These are phyloP conservation scores for Zootoca vivipara DNA, from an alignment of 2,113 vertebrate species.

Conservation along the genomic window DNA sequence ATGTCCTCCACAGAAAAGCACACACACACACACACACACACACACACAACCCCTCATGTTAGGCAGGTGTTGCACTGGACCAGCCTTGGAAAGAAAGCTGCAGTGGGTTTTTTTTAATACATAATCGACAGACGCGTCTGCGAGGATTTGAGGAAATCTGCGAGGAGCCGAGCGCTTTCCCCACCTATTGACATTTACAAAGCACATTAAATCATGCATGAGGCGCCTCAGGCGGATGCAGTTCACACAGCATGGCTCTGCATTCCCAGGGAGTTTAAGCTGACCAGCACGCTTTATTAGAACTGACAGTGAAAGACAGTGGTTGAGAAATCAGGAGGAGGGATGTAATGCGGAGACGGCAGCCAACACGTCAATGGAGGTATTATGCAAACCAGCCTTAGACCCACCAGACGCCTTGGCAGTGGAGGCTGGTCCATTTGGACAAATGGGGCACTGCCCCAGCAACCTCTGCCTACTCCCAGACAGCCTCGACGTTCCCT, in stretches of 20 bases:
- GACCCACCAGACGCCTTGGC: no score
- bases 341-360: slow-evolving; percentile 74
- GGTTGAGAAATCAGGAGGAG: slow-evolving; percentile 72
- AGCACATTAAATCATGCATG: slow-evolving; percentile 92
- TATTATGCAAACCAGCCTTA: slow-evolving; percentile 77
- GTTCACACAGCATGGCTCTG: slow-evolving; percentile 80
- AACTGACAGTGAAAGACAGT: slow-evolving; percentile 85
- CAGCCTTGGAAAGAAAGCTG: slow-evolving; percentile 75
- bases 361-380: slow-evolving; percentile 77
- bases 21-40: neutral
- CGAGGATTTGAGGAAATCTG: slow-evolving; percentile 83
- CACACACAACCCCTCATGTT: slow-evolving; percentile 66
- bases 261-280: slow-evolving; percentile 79
- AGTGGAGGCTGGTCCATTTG: no score
- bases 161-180: slow-evolving; percentile 80
- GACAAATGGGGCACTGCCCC: no score
- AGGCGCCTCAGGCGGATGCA: slow-evolving; percentile 84
- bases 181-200: slow-evolving; percentile 90
- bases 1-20: neutral
- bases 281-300: slow-evolving; percentile 87
- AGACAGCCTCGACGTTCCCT: slow-evolving; percentile 38
- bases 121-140: slow-evolving; percentile 75
- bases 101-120: slow-evolving; percentile 66
- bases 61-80: slow-evolving; percentile 79
- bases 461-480: no score